A percentile compares a stretch with the other conserved stretches of the same genome.
Conservation (phyloP, 1,140 invertebrate genomes). For the Danaus melanippus region DNA sequence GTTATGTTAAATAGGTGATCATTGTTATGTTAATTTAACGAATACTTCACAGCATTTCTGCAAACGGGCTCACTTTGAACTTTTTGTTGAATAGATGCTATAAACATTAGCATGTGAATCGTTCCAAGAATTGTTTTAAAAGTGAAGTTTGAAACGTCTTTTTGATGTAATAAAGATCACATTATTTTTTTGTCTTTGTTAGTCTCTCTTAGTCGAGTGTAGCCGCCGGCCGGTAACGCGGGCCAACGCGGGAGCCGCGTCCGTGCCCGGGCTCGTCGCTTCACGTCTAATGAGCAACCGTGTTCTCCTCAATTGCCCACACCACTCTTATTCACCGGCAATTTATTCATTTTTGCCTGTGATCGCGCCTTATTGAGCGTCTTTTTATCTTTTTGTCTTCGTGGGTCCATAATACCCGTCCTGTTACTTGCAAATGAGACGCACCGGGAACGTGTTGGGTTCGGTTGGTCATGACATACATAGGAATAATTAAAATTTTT, state of each 20-base stretch:
- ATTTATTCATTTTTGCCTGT: slow-evolving; percentile 72
- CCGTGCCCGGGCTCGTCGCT: slow-evolving; percentile 17
- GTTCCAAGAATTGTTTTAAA: slow-evolving; percentile 38
- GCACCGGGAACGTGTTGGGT: slow-evolving; percentile 53
- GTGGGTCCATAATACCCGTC: slow-evolving; percentile 67
- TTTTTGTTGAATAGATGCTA: slow-evolving; percentile 40
- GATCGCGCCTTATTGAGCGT: slow-evolving; percentile 68
- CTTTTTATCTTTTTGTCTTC: slow-evolving; percentile 70
- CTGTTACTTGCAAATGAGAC: slow-evolving; percentile 70
- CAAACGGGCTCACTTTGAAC: slow-evolving; percentile 40
- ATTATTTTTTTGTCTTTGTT: slow-evolving; percentile 8
- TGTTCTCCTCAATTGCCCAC: slow-evolving; percentile 69
- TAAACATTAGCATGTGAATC: slow-evolving; percentile 36
- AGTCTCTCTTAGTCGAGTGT: slow-evolving; percentile 12
- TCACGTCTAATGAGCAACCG: slow-evolving; percentile 64
- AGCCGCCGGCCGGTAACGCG: slow-evolving; percentile 14
- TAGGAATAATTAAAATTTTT: slow-evolving; percentile 67
- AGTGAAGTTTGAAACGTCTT: no score
- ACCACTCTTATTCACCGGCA: slow-evolving; percentile 67
- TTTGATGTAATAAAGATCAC: no score
- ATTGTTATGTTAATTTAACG: slow-evolving; percentile 62
- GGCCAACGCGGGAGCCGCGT: slow-evolving; percentile 20
- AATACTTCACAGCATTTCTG: slow-evolving; percentile 48
- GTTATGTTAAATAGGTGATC: slow-evolving; percentile 49
- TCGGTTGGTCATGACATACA: slow-evolving; percentile 55